These are phyloP conservation scores for Aplodontia rufa DNA, from an alignment of 2,113 vertebrate species.

Conservation along the genomic window DNA sequence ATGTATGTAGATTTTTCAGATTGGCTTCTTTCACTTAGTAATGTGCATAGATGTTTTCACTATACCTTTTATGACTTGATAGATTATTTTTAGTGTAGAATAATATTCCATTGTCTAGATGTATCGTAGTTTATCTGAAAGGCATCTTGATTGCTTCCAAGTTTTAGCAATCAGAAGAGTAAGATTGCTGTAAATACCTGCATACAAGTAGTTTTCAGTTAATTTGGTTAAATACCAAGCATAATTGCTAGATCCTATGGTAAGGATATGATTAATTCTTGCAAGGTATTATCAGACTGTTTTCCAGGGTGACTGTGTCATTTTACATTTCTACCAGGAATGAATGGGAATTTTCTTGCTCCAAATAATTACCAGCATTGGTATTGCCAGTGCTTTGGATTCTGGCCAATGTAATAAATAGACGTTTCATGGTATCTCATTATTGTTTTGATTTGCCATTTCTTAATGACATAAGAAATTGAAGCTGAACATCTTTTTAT, in stretches of 20 bases:
- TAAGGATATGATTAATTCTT: neutral
- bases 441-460: neutral
- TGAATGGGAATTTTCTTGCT: neutral
- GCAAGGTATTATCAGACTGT: neutral
- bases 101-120: neutral
- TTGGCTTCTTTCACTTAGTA: neutral
- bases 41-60: neutral
- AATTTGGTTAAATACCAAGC: neutral
- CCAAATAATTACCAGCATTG: neutral
- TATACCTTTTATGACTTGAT: neutral
- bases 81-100: neutral
- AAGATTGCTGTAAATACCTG: neutral
- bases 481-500: neutral
- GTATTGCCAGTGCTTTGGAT: neutral
- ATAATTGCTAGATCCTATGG: neutral
- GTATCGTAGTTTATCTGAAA: neutral
- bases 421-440: neutral
- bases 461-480: neutral
- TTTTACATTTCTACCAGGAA: neutral
- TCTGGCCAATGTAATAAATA: neutral
- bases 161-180: neutral
- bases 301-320: neutral
- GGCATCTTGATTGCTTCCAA: neutral
- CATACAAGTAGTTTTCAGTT: neutral
- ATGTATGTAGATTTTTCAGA: neutral